Evolutionary conservation across 2,797 vertebrate genomes (phyloP), one percentile per base, ranked within the genome.

Genomic region (Triplophysa yarkandensis): DNA sequence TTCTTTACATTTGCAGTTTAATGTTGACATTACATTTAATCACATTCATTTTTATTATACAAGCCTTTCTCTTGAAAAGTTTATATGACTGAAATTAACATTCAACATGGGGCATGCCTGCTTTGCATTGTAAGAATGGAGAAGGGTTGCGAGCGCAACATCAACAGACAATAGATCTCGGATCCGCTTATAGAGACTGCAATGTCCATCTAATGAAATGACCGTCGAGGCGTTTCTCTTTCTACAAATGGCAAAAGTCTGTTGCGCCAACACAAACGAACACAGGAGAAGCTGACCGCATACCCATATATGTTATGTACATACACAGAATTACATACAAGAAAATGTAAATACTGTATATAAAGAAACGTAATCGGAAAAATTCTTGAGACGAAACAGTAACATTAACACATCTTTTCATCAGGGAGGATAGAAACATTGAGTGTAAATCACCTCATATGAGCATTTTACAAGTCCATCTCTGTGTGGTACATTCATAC

Each of bases 11-110:
- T 82, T 90, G 79, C 67, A 71, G 60, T 83, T 83, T 81, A 80
- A 84, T 82, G 78, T 89, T 85, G 87, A 87, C 90, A 88, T 90
- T 87, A 90, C 88, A 92, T 89, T 91, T 87, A 89, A 84, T 91
- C 88, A 88, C 88, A 91, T 88, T 90, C 81, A 82, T 83, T 76
- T 69, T 77, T 90, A 89, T 89, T 89, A 87, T 88, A 92, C 89
- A 92, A 91, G 90, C 86, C 83, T 88, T 88, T 85, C 88, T 80
- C 81, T 87, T 86, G 85, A 88, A 89, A 88, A 83, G 85, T 89
- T 86, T 80, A 80, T 82, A 89, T 77, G 87, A 89, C 86, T 85
- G 84, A 88, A 87, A 85, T 83, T 88, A 87, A 89, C 87, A 90
- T 86, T 89, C 85, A 89, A 82, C 85, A 85, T 85, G 87, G 89